Percentiles rank a stretch among this genome's conserved stretches.
phyloP scores from a whole-genome alignment of 1,140 invertebrate species.

The Caenorhabditis elegans region WBcel235 BX284603.4:5877501-5878000 shows the following conservation, averaged over 20 bases:
- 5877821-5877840: conserved; percentile 6
- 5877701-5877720: background rate
- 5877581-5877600: no score
- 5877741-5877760: background rate
- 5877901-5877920: background rate
- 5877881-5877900: background rate
- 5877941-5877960: conserved; percentile 1
- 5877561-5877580: background rate
- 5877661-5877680: background rate
- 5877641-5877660: background rate
- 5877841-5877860: background rate
- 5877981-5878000: conserved; percentile 16
- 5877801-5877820: background rate
- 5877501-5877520: background rate
- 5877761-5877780: no score
- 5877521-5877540: conserved; percentile 3
- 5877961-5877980: background rate
- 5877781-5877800: background rate
- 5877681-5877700: background rate
- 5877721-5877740: background rate
- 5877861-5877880: background rate
- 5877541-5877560: background rate
- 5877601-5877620: no score
- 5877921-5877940: background rate
- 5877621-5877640: background rate